These are phyloP conservation scores for Peromyscus aztecus DNA, from an alignment of 2,797 vertebrate genomes.

Conservation along the genomic window DNA sequence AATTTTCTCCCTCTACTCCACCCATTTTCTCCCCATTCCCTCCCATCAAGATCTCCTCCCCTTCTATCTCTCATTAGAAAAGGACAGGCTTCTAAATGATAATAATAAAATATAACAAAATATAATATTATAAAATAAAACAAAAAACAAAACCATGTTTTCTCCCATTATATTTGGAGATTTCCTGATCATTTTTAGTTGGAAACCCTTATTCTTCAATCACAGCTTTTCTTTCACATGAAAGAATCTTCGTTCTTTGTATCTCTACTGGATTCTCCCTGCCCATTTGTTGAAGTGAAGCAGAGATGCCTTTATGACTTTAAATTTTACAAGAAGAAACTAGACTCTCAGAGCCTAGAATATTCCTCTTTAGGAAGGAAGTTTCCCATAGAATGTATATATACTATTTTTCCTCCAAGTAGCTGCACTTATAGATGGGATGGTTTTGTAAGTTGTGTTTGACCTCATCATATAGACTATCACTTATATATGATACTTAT, in stretches of 20 bases:
- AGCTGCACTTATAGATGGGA: background rate
- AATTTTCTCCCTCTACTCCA: background rate
- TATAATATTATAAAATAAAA: background rate
- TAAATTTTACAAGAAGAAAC: conserved; percentile 8
- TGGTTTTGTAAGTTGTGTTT: background rate
- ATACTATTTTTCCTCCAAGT: background rate
- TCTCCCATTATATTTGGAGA: conserved; percentile 24
- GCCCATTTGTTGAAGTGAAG: background rate
- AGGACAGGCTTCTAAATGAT: background rate
- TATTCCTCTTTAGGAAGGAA: background rate
- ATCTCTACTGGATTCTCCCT: background rate
- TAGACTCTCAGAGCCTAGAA: background rate
- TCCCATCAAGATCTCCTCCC: background rate
- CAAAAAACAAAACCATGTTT: conserved; percentile 64
- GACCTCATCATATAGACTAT: background rate
- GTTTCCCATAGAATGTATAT: background rate
- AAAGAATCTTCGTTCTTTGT: background rate
- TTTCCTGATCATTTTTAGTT: conserved; percentile 26
- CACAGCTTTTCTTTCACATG: conserved; percentile 4
- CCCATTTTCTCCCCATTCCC: too few relatives aligned
- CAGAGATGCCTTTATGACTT: background rate
- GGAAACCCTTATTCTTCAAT: conserved; percentile 8
- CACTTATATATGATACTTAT: background rate
- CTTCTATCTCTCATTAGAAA: background rate
- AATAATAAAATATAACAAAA: background rate